These are phyloP conservation scores for Lepidurus arcticus DNA, from an alignment of 1,140 invertebrate genomes.

Conservation along the genomic window DNA sequence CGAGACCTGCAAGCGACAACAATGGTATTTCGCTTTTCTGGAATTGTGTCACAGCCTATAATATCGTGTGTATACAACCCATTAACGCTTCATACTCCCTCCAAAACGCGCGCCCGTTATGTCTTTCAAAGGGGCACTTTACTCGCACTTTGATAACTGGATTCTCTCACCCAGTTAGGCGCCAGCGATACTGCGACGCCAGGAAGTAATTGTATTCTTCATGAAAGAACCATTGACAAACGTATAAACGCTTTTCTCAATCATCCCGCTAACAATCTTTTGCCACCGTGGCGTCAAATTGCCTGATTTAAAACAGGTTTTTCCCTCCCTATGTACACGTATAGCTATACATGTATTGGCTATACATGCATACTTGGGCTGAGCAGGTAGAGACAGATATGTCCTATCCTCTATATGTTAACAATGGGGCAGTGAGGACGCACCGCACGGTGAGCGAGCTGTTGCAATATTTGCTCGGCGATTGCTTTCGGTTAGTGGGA, in stretches of 20 bases:
- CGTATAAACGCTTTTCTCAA: neutral
- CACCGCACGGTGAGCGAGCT: constrained; percentile 5
- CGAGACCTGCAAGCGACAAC: too few relatives aligned
- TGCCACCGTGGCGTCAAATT: constrained; percentile 9
- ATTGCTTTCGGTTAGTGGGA: constrained; percentile 17
- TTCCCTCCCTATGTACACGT: neutral
- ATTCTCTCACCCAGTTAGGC: too few relatives aligned
- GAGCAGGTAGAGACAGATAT: neutral
- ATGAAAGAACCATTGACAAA: neutral
- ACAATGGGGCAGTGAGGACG: constrained; percentile 10
- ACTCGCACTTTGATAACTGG: too few relatives aligned
- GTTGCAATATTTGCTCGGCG: constrained; percentile 13
- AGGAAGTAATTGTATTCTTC: neutral
- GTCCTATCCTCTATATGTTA: neutral
- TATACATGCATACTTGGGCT: neutral
- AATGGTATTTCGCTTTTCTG: too few relatives aligned
- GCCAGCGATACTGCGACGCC: neutral
- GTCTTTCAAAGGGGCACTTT: too few relatives aligned
- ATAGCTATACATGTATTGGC: neutral
- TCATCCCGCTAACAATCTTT: neutral
- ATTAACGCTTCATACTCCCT: too few relatives aligned
- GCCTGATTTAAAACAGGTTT: constrained; percentile 19
- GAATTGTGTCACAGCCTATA: too few relatives aligned
- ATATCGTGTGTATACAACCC: too few relatives aligned
- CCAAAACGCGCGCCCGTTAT: too few relatives aligned